Evolutionary conservation across 2,113 vertebrate genomes (phyloP).

Genomic region (Dolichallabes microphthalmus): DNA sequence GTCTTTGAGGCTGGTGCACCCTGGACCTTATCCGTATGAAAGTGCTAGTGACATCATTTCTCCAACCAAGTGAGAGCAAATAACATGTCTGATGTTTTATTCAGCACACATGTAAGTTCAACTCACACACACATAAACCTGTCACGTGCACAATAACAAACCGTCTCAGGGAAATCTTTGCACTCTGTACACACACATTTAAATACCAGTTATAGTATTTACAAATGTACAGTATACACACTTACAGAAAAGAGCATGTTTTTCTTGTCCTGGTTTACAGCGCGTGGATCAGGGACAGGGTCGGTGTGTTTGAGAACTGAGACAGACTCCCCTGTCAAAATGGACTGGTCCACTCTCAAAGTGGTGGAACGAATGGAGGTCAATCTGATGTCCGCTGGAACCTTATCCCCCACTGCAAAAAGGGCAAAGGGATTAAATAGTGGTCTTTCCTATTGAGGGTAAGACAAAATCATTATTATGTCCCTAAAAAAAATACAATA

Average conservation of each 20-base stretch:
- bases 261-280: slow-evolving; percentile 80
- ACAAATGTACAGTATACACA: slow-evolving; percentile 44
- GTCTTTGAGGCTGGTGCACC: slow-evolving; percentile 31
- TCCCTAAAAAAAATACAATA: background rate
- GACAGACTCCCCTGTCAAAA: slow-evolving; percentile 83
- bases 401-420: slow-evolving; percentile 86
- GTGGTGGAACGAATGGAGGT: slow-evolving; percentile 88
- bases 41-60: slow-evolving; percentile 44
- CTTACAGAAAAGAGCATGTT: slow-evolving; percentile 81
- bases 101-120: slow-evolving; percentile 41
- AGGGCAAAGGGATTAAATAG: background rate
- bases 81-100: slow-evolving; percentile 55
- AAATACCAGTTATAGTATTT: background rate
- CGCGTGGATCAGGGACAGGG: slow-evolving; percentile 75
- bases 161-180: background rate
- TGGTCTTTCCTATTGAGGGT: background rate
- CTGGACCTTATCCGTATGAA: slow-evolving; percentile 43
- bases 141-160: slow-evolving; percentile 6
- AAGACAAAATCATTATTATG: background rate
- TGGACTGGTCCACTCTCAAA: slow-evolving; percentile 89
- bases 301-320: slow-evolving; percentile 79
- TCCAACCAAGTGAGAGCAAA: slow-evolving; percentile 40
- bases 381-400: slow-evolving; percentile 87
- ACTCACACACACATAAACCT: slow-evolving; percentile 22
- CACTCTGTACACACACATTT: background rate